Percentiles rank a stretch among this genome's conserved stretches.
Conservation (phyloP, 2,113 vertebrate genomes). For the Aplodontia rufa region DNA sequence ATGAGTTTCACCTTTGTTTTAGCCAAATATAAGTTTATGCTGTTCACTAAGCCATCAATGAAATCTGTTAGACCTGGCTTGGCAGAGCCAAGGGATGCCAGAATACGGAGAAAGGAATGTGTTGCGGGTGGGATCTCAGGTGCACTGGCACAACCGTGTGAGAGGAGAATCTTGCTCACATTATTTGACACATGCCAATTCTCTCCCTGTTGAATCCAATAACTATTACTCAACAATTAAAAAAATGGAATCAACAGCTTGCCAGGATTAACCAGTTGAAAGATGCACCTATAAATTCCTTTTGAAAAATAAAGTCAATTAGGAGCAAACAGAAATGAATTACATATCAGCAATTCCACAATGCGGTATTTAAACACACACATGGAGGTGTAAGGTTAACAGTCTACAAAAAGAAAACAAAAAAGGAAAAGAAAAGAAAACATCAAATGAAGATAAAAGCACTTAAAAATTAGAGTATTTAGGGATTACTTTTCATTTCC, state of each 20-base stretch:
- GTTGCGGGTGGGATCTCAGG: slow-evolving; percentile 41
- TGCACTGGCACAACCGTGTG: slow-evolving; percentile 25
- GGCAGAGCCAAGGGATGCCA: slow-evolving; percentile 13
- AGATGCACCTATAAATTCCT: slow-evolving; percentile 39
- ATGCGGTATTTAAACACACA: slow-evolving; percentile 16
- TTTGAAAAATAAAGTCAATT: slow-evolving; percentile 56
- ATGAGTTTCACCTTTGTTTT: slow-evolving; percentile 10
- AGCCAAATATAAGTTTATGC: neutral
- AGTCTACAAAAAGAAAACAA: neutral
- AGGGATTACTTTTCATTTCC: neutral
- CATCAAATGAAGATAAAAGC: slow-evolving; percentile 10
- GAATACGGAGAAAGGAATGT: neutral
- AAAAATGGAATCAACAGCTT: slow-evolving; percentile 49
- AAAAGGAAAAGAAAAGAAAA: neutral
- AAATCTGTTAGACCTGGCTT: slow-evolving; percentile 1
- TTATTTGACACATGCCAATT: neutral
- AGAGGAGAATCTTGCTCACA: neutral
- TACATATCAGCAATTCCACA: neutral
- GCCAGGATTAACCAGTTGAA: slow-evolving; percentile 53
- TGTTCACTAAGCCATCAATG: slow-evolving; percentile 15
- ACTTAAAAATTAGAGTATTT: slow-evolving; percentile 6
- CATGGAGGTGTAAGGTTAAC: neutral
- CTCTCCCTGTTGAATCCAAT: slow-evolving; percentile 35
- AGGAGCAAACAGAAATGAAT: slow-evolving; percentile 52
- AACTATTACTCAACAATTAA: slow-evolving; percentile 50